A percentile compares a stretch with the other conserved stretches of the same genome.
These are phyloP conservation scores for Mycetomoellerius zeteki DNA, from an alignment of 1,140 invertebrate genomes.

Conservation along the genomic window DNA sequence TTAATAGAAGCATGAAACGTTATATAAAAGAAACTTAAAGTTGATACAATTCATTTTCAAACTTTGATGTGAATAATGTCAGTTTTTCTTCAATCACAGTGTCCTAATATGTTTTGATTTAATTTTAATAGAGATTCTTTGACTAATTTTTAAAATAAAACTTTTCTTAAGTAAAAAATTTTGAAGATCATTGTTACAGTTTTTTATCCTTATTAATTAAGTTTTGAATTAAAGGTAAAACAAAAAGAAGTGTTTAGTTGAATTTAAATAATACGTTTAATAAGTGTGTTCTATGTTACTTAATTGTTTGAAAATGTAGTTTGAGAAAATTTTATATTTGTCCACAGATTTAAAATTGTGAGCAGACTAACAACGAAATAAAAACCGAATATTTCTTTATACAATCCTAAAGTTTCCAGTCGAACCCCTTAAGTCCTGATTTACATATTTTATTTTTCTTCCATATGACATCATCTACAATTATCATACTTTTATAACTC, in stretches of 20 bases:
- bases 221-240: conserved; percentile 24
- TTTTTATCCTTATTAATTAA: conserved; percentile 7
- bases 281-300: background rate
- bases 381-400: background rate
- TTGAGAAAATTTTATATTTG: conserved; percentile 12
- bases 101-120: background rate
- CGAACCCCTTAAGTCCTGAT: background rate
- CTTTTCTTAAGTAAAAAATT: conserved; percentile 13
- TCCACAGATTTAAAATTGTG: background rate
- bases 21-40: background rate
- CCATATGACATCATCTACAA: background rate
- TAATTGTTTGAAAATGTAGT: background rate
- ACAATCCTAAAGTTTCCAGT: background rate
- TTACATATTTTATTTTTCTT: conserved; percentile 3
- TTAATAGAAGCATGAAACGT: background rate
- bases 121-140: conserved; percentile 5
- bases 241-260: background rate
- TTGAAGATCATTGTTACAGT: conserved; percentile 2
- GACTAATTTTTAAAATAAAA: background rate
- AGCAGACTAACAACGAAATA: background rate
- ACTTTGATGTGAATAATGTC: background rate
- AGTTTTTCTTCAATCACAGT: background rate
- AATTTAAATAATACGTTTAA: background rate
- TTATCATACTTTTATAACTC: background rate
- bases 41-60: background rate